Base-by-base conservation (phyloP, 2,888 invertebrate genomes). In the Allophyes oxyacanthae region DNA sequence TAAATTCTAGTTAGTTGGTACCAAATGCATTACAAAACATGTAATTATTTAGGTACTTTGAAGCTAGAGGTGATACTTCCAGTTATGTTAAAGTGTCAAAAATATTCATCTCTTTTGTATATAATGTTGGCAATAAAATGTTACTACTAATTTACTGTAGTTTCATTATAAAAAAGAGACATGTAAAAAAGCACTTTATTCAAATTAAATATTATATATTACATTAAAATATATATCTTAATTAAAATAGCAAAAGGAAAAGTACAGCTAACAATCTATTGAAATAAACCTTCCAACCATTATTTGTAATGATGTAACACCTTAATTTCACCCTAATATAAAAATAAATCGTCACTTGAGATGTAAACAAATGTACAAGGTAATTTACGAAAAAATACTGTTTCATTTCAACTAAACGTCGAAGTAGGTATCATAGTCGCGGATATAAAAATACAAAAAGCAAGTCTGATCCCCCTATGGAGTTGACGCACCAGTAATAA, bases 131-230 rank as follows among this genome's bases (percentile, higher is more conserved):
- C 75, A 90, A 87, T 89, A 88, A 90, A 90, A 61, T 64, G 68
- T 81, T 83, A 80, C 51, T 45, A 64, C 60, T 55, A 33, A 49
- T 49, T 41, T 11, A 53, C 34, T 58, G 41, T 9, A 51, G 61
- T 58, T 45, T 62, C 30, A 59, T 40, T 59, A 42, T 57, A 46
- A 56, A 56, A 72, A 78, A 69, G 48, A 71, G 73, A 75, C 64
- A 59, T 85, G 78, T 88, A 91, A 88, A 94, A 94, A 94, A 94
- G 93, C 94, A 90, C 86, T 93, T 94, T 93, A 94, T 92, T 94
- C 90, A 92, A 94, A 93, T 93, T 92, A 94, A 92, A 93, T 92
- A 88, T 90, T 90, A 90, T 93, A 93, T 92, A 92, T 93, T 93
- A 94, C 93, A 93, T 89, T 93, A 92, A 92, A 91, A 92, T 91